Conservation (phyloP, 2,888 invertebrate genomes). For the Campoplex nolae region DNA sequence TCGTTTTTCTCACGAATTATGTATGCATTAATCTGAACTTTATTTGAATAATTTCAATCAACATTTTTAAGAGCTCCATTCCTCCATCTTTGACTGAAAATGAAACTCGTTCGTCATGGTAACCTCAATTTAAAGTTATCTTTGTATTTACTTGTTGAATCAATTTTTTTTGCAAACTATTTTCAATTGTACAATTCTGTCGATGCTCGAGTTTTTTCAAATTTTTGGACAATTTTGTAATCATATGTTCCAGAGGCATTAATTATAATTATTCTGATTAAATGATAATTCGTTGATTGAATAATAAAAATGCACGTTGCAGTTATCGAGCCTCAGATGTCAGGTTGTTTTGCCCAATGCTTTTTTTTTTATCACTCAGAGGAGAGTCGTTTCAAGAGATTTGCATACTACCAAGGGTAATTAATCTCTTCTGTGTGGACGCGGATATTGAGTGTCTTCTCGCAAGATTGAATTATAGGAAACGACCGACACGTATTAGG, state of each 20-base stretch:
- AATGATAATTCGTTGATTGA: neutral
- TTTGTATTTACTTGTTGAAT: too few relatives aligned
- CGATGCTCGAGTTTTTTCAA: neutral
- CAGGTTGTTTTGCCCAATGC: neutral
- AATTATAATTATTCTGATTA: neutral
- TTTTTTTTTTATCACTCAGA: slow-evolving; percentile 9
- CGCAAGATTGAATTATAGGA: slow-evolving; percentile 72
- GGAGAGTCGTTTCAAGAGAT: slow-evolving; percentile 16
- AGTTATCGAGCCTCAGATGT: slow-evolving; percentile 29
- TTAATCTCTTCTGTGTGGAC: slow-evolving; percentile 45
- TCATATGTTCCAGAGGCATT: too few relatives aligned
- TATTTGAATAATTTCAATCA: too few relatives aligned
- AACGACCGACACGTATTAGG: slow-evolving; percentile 53
- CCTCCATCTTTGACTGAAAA: too few relatives aligned
- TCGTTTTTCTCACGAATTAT: too few relatives aligned
- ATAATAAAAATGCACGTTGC: neutral
- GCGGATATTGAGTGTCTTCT: slow-evolving; percentile 62
- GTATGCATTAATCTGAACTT: too few relatives aligned
- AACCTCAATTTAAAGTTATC: too few relatives aligned
- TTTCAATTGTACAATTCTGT: neutral
- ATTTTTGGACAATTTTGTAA: neutral
- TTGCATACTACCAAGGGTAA: slow-evolving; percentile 43
- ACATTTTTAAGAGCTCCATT: too few relatives aligned
- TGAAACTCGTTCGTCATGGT: too few relatives aligned
- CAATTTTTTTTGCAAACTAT: neutral